Conservation (phyloP, 1,140 invertebrate species). For the Polypedilum vanderplanki region DNA sequence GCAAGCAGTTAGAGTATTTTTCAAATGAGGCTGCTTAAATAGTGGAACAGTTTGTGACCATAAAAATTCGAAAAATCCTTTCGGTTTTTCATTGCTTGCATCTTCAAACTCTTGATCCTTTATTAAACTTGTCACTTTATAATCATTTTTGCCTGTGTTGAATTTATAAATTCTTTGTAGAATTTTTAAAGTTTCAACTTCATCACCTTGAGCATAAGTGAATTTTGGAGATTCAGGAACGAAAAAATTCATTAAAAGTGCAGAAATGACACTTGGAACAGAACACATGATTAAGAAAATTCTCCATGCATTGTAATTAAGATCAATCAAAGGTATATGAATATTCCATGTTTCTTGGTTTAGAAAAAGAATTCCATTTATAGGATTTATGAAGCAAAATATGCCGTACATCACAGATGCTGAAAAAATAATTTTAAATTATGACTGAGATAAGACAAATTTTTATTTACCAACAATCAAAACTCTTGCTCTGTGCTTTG, state of each 20-base stretch:
- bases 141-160: constrained; percentile 46
- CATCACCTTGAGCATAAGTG: constrained; percentile 3
- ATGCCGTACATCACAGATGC: neutral
- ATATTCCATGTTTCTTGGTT: constrained; percentile 32
- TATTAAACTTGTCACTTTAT: neutral
- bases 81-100: neutral
- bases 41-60: constrained; percentile 32
- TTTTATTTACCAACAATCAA: constrained; percentile 34
- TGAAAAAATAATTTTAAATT: neutral
- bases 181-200: neutral
- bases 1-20: constrained; percentile 43
- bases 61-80: constrained; percentile 33
- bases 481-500: constrained; percentile 41
- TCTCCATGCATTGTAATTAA: constrained; percentile 31
- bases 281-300: neutral
- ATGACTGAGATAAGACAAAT: neutral
- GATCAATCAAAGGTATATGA: constrained; percentile 34
- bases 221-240: constrained; percentile 29
- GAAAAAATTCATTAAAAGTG: neutral
- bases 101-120: neutral
- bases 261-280: neutral
- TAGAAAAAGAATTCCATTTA: constrained; percentile 35
- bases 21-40: constrained; percentile 38
- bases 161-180: constrained; percentile 46
- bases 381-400: neutral